phyloP scores from a whole-genome alignment of 2,888 invertebrate genomes.

The Cheilosia vernalis region DNA sequence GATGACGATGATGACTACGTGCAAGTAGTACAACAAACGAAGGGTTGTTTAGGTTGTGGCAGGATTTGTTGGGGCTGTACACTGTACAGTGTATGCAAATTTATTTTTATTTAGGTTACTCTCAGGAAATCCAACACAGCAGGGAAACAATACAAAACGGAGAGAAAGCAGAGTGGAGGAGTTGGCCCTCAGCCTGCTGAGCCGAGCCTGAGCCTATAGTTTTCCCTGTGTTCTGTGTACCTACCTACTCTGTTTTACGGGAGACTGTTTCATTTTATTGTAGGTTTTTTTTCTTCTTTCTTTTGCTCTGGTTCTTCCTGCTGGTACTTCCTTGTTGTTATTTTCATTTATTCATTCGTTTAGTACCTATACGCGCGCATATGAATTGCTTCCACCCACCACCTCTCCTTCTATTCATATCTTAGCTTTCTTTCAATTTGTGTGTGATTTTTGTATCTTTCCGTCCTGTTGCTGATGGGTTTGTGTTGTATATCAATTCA shows the following conservation, averaged over 20 bases:
- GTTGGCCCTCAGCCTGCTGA: no score
- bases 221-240: constrained; percentile 26
- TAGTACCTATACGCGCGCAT: constrained; percentile 48
- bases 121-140: constrained; percentile 72
- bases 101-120: constrained; percentile 74
- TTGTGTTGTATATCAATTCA: constrained; percentile 62
- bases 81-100: constrained; percentile 52
- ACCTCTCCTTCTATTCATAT: neutral
- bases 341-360: constrained; percentile 74
- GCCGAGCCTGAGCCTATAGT: constrained; percentile 22
- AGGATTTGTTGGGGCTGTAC: constrained; percentile 65
- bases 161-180: neutral
- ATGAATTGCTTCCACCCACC: constrained; percentile 25
- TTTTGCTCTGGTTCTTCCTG: constrained; percentile 60
- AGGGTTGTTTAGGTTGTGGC: constrained; percentile 60
- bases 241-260: constrained; percentile 28
- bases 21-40: constrained; percentile 61
- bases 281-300: constrained; percentile 23
- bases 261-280: constrained; percentile 13
- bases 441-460: constrained; percentile 52
- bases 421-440: constrained; percentile 34
- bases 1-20: constrained; percentile 15
- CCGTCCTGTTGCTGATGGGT: constrained; percentile 64
- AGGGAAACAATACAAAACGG: constrained; percentile 64
- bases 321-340: constrained; percentile 68